A percentile compares a stretch with the other conserved stretches of the same genome.
These are phyloP conservation scores for Callitettix versicolor DNA, from an alignment of 1,140 invertebrate species.

Conservation along the genomic window DNA sequence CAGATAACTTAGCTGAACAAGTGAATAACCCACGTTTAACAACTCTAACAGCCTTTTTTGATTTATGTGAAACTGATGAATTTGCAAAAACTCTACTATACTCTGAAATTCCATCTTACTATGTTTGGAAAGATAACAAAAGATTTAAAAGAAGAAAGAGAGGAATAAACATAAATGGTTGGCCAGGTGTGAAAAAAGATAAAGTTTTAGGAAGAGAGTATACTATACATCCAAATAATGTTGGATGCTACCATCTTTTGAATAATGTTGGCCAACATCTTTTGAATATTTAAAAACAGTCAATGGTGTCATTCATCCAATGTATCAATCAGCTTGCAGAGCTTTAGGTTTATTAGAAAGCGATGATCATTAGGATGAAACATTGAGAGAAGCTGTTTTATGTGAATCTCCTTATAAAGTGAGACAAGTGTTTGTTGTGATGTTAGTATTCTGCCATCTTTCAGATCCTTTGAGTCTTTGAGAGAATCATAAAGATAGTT, in stretches of 20 bases:
- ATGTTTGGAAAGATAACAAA: no score
- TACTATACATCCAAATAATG: slow-evolving; percentile 31
- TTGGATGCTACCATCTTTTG: slow-evolving; percentile 34
- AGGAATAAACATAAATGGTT: slow-evolving; percentile 8
- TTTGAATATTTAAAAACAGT: slow-evolving; percentile 33
- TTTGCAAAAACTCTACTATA: not conserved
- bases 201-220: slow-evolving; percentile 30
- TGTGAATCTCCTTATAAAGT: not conserved
- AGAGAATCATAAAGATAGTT: not conserved
- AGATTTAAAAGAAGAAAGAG: no score
- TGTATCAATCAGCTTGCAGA: slow-evolving; percentile 29
- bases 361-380: slow-evolving; percentile 28
- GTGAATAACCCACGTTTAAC: slow-evolving; percentile 21
- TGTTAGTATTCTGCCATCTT: not conserved
- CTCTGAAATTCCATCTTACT: no score
- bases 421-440: not conserved
- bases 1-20: not conserved
- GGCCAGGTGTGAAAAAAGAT: slow-evolving; percentile 21
- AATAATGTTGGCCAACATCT: slow-evolving; percentile 33
- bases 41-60: not conserved
- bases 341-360: slow-evolving; percentile 28
- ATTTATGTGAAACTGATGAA: not conserved
- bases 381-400: not conserved
- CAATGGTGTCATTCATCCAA: slow-evolving; percentile 24
- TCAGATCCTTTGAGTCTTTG: not conserved